A percentile compares a stretch with the other conserved stretches of the same genome.
These are phyloP conservation scores for Hofmannophila pseudospretella DNA, from an alignment of 2,888 invertebrate species.

Conservation along the genomic window DNA sequence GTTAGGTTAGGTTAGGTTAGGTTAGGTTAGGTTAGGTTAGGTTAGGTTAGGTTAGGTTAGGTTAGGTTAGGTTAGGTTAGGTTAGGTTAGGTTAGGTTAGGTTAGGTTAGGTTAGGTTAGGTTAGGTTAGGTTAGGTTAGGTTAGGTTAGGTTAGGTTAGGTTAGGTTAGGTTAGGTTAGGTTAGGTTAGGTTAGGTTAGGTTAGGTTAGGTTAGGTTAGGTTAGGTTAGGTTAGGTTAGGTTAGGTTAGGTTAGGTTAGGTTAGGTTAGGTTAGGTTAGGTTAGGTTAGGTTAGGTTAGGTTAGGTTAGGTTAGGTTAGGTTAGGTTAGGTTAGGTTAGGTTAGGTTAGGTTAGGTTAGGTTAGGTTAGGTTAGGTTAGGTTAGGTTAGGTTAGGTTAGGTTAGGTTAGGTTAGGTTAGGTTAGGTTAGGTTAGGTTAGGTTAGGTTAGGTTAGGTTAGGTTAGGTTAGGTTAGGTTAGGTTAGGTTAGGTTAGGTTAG, in stretches of 20 bases:
- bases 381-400: conserved; percentile 16
- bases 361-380: conserved; percentile 17
- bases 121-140: neutral
- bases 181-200: neutral
- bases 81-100: neutral
- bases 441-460: conserved; percentile 16
- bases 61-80: neutral
- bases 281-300: conserved; percentile 14
- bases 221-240: neutral
- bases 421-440: conserved; percentile 14
- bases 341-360: conserved; percentile 16
- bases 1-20: neutral
- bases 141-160: neutral
- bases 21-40: neutral
- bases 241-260: neutral
- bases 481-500: conserved; percentile 14
- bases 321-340: conserved; percentile 16
- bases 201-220: neutral
- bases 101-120: neutral
- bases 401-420: conserved; percentile 15
- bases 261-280: neutral
- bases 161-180: neutral
- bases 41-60: neutral
- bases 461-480: conserved; percentile 14
- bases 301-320: conserved; percentile 14